Percentiles rank a stretch among this genome's conserved stretches.
phyloP scores from a whole-genome alignment of 1,140 invertebrate species.

The Dreissena polymorpha region DNA sequence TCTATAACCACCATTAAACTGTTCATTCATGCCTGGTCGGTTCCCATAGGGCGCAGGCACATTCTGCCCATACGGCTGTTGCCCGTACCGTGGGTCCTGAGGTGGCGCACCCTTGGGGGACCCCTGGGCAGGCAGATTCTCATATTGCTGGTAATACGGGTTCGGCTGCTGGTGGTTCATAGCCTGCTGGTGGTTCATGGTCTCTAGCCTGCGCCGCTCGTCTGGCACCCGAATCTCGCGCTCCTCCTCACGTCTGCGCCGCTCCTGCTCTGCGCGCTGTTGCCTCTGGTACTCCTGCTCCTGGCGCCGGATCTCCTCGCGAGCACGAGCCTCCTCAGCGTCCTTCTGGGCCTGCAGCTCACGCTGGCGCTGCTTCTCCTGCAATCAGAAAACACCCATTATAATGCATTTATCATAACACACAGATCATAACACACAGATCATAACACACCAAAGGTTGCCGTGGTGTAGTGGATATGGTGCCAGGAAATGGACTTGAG shows the following conservation, averaged over 20 bases:
- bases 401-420: no score
- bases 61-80: conserved; percentile 31
- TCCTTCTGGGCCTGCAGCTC: conserved; percentile 74
- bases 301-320: conserved; percentile 68
- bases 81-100: conserved; percentile 41
- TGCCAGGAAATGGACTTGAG: no score
- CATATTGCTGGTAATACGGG: conserved; percentile 62
- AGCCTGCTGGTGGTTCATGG: conserved; percentile 54
- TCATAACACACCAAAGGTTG: no score
- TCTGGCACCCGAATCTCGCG: conserved; percentile 69
- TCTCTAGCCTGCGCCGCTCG: conserved; percentile 67
- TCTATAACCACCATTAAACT: conserved; percentile 29
- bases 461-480: no score
- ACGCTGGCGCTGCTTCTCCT: conserved; percentile 73
- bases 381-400: conserved; percentile 46
- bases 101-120: conserved; percentile 29
- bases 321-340: conserved; percentile 68
- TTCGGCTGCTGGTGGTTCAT: conserved; percentile 47
- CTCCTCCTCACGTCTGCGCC: conserved; percentile 66
- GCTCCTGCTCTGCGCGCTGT: conserved; percentile 65
- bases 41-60: conserved; percentile 57
- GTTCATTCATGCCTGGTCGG: conserved; percentile 58
- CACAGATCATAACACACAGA: no score
- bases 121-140: conserved; percentile 65
- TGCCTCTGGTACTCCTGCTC: conserved; percentile 70